phyloP scores from a whole-genome alignment of 2,797 vertebrate species.

The Liasis olivaceus region DNA sequence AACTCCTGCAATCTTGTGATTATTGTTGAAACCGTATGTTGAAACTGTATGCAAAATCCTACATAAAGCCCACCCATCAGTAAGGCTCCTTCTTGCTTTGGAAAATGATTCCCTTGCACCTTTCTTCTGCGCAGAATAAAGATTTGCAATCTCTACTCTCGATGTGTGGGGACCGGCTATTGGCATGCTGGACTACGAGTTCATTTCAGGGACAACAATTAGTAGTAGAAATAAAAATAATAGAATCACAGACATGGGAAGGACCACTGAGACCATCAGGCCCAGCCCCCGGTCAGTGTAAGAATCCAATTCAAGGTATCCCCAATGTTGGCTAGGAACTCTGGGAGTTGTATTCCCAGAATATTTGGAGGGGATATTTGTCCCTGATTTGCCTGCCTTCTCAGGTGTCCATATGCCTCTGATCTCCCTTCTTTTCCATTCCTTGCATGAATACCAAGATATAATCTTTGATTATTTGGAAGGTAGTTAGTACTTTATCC shows the following conservation, averaged over 20 bases:
- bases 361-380: not conserved
- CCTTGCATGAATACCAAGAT: conserved; percentile 49
- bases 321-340: not conserved
- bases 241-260: not conserved
- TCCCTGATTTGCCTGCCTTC: not conserved
- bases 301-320: not conserved
- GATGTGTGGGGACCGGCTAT: not conserved
- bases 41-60: not conserved
- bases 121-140: not conserved
- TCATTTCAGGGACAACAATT: not conserved
- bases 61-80: not conserved
- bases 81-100: not conserved
- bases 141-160: not conserved
- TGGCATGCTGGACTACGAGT: not conserved
- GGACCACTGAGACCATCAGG: not conserved
- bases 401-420: accelerated
- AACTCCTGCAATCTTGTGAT: not conserved
- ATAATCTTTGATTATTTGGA: conserved; percentile 58
- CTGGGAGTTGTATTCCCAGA: not conserved
- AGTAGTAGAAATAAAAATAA: not conserved
- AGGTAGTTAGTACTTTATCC: conserved; percentile 53
- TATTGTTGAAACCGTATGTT: not conserved
- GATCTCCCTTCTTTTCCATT: not conserved
- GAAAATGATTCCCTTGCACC: not conserved
- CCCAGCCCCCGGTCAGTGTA: not conserved